A percentile compares a stretch with the other conserved stretches of the same genome.
These are phyloP conservation scores for Patella caerulea DNA, from an alignment of 2,888 invertebrate genomes.

Conservation along the genomic window DNA sequence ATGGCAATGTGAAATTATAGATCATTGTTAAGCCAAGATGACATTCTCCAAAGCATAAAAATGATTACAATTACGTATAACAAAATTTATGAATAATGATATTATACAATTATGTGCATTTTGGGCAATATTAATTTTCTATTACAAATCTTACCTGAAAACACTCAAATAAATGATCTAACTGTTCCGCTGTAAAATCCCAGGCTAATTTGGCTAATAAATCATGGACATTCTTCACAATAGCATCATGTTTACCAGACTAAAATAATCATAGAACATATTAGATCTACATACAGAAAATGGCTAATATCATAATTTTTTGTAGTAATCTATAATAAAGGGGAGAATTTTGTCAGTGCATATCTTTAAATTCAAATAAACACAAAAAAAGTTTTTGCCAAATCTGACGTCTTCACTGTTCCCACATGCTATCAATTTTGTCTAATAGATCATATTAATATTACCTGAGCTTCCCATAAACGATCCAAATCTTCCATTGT, in stretches of 20 bases:
- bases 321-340: too few relatives aligned
- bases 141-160: conserved; percentile 81
- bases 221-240: conserved; percentile 96
- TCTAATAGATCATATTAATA: not conserved
- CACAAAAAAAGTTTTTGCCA: too few relatives aligned
- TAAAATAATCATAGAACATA: conserved; percentile 37
- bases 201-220: conserved; percentile 95
- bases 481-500: conserved; percentile 93
- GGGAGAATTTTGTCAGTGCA: too few relatives aligned
- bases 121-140: not conserved
- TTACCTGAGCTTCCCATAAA: conserved; percentile 92
- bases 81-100: too few relatives aligned
- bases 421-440: not conserved
- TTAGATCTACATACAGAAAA: too few relatives aligned
- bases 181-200: conserved; percentile 97
- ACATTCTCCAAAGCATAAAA: too few relatives aligned
- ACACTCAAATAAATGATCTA: conserved; percentile 97
- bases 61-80: too few relatives aligned
- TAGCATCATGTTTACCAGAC: conserved; percentile 97
- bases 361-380: too few relatives aligned
- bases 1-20: too few relatives aligned
- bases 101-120: too few relatives aligned
- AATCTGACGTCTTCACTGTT: not conserved
- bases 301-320: too few relatives aligned
- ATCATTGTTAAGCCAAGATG: too few relatives aligned